Percentiles rank a stretch among this genome's conserved stretches.
Conservation (phyloP, 2,797 vertebrate species). For the Enteromius trimaculatus region DNA sequence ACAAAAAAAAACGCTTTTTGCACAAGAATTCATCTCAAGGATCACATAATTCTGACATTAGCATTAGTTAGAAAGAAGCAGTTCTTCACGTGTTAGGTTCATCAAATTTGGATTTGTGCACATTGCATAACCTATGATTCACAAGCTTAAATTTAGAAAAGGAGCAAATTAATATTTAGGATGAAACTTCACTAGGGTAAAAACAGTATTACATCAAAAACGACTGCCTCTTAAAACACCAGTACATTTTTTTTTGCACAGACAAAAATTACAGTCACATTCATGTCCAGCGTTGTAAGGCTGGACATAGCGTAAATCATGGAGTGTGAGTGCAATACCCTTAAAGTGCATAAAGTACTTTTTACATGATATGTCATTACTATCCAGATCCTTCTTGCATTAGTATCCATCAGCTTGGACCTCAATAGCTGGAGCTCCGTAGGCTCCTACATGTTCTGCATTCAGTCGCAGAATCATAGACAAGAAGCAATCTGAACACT, state of each 20-base stretch:
- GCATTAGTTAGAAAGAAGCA: not conserved
- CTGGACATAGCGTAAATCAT: not conserved
- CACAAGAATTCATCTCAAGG: not conserved
- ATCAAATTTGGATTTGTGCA: not conserved
- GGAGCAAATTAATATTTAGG: not conserved
- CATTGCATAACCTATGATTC: not conserved
- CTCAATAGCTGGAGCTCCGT: conserved; percentile 60
- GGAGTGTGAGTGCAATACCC: not conserved
- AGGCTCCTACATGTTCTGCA: conserved; percentile 65
- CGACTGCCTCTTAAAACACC: not conserved
- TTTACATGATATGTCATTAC: not conserved
- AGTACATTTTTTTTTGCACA: not conserved
- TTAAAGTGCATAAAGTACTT: not conserved
- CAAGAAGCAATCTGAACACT: conserved; percentile 56
- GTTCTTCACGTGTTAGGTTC: not conserved
- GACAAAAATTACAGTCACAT: conserved; percentile 12
- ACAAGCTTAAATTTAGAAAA: no score
- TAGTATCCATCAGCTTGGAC: conserved; percentile 68
- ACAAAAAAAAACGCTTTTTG: not conserved
- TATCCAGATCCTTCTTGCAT: conserved; percentile 8
- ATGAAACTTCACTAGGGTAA: not conserved
- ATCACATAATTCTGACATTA: not conserved
- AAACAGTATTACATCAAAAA: not conserved
- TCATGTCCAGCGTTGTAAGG: not conserved
- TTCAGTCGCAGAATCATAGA: conserved; percentile 59